Base-by-base conservation (phyloP, 2,113 vertebrate genomes). In the Ondatra zibethicus region DNA sequence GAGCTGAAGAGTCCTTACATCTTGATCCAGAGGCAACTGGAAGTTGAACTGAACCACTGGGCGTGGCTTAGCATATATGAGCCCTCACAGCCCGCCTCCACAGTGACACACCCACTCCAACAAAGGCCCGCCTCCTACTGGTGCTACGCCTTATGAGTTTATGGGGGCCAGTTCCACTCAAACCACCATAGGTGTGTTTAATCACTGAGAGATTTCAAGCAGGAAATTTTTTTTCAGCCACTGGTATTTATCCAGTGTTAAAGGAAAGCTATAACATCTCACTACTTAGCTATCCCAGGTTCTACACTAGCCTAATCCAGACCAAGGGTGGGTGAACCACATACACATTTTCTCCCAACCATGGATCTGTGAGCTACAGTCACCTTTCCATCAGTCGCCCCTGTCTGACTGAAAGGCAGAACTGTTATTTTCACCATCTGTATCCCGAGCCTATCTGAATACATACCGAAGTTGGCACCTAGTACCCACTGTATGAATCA, bases 241-340 rank as follows among this genome's bases (percentile, higher is more conserved):
- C 52, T 55, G 65, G 7, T 33, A 47, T 11, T 63, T 19, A 66
- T 29, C 25, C 72, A 91, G 17, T 65, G 45, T 45, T 33, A 73
- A 88, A 92, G n/a, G 70, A 94, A 89, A 94, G 86, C 42, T 88
- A 5, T 78, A 84, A 66, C 6, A 63, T 50, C 52, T 93, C 61
- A 87, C 45, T 66, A 65, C 21, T 1, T 47, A 33, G 7, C 36
- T 5, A 4, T 52, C 52, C 29, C 33, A 66, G n/a, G 52, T 39
- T 84, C 55, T 47, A 19, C 16, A 33, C 66, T 25, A 82, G 45
- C 55, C 63, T 93, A 19, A 63, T 52, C 75, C 16, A 89, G 3
- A 4, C 39, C 23, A 39, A 42, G 29, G 21, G 47, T 39, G 19
- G 78, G 33, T 90, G 17, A 73, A 55, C 21, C 12, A 33, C 11